Conservation (phyloP, 2,888 invertebrate species). For the Eurytoma adleriae region DNA sequence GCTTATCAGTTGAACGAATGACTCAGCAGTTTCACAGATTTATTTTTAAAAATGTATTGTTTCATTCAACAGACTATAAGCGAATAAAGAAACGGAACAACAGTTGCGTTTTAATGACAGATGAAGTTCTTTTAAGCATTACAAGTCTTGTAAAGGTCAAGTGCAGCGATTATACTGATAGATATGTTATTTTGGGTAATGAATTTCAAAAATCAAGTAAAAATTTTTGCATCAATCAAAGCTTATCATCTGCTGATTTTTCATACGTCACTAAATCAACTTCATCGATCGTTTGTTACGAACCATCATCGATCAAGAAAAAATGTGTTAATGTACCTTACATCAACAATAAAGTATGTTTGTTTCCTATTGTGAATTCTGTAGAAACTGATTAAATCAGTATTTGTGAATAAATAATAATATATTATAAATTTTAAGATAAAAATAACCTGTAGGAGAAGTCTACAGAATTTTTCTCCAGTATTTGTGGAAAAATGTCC, state of each 20-base stretch:
- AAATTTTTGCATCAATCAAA: background rate
- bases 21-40: background rate
- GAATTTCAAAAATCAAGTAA: background rate
- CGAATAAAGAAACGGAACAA: background rate
- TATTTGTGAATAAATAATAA: too few relatives aligned
- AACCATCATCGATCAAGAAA: background rate
- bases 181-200: background rate
- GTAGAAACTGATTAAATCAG: constrained; percentile 8
- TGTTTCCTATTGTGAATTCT: background rate
- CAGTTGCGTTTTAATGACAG: background rate
- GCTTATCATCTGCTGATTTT: background rate
- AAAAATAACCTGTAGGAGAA: too few relatives aligned
- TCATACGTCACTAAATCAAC: background rate
- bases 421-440: too few relatives aligned
- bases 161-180: background rate
- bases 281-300: background rate
- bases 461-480: too few relatives aligned
- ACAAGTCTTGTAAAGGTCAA: background rate
- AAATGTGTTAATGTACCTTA: background rate
- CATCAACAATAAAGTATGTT: background rate
- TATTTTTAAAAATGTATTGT: background rate
- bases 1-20: too few relatives aligned
- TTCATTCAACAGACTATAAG: background rate
- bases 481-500: too few relatives aligned
- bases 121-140: background rate